Conservation (phyloP, 2,797 vertebrate species). For the Lithobates pipiens region DNA sequence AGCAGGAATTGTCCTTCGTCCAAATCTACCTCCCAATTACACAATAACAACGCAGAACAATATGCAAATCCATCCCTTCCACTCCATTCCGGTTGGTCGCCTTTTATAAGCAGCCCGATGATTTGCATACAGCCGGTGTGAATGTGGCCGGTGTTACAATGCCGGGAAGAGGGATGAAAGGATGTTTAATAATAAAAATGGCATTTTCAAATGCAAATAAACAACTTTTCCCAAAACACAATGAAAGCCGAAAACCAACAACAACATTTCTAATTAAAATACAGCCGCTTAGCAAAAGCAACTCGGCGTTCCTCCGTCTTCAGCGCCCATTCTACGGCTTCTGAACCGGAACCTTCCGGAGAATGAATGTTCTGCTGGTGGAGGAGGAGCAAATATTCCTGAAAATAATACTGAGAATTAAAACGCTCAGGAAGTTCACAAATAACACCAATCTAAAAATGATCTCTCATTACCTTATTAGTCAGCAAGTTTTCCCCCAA, state of each 20-base stretch:
- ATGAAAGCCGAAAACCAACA: not conserved
- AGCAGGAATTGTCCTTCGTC: not conserved
- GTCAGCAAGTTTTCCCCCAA: too few species aligned
- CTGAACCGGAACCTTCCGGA: too few species aligned
- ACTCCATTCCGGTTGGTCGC: not conserved
- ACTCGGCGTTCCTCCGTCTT: not conserved
- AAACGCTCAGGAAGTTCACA: too few species aligned
- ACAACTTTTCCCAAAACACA: not conserved
- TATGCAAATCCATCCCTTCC: constrained; percentile 15
- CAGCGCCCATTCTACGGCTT: not conserved
- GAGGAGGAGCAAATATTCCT: too few species aligned
- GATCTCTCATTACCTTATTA: too few species aligned
- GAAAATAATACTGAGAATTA: too few species aligned
- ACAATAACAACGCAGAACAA: constrained; percentile 18
- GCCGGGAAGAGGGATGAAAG: constrained; percentile 6
- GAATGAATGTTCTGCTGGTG: too few species aligned
- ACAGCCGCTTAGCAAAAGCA: not conserved
- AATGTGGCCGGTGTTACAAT: constrained; percentile 20
- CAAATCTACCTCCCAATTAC: constrained; percentile 6
- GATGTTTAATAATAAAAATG: not conserved
- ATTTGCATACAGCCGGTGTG: not conserved
- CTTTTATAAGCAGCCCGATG: not conserved
- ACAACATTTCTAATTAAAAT: constrained; percentile 11
- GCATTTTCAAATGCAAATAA: constrained; percentile 33
- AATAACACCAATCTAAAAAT: too few species aligned